Evolutionary conservation across 2,113 vertebrate species (phyloP), one percentile per base, ranked within the genome.

Genomic region (Rhodinocichla rosea): DNA sequence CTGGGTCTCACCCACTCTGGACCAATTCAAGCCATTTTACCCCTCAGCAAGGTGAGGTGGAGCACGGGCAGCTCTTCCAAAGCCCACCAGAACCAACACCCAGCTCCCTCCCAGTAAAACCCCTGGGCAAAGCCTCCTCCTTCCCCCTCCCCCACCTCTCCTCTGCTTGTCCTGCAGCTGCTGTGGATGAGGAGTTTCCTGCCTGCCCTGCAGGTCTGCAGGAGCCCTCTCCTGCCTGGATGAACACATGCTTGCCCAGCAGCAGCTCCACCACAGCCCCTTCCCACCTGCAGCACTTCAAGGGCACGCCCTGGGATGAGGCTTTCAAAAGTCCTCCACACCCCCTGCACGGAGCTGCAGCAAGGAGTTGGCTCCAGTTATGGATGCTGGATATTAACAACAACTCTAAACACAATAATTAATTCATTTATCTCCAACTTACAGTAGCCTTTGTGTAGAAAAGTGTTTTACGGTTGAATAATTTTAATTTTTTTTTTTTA

Each of bases 381-480:
- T 17, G 57, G 64, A 83, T 89, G 88, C 47, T 75, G 79, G 71
- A 21, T 90, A 53, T 70, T 88, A 86, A 77, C 69, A 59, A 42
- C 89, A 89, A 64, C 53, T 88, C 88, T 35, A 86, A 93, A 88
- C 69, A 65, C 30, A 44, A 16, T 69, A 86, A 94, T 90, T 83
- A 94, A 87, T 86, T 96, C 79, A 87, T 92, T 86, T 89, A 89
- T 90, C 89, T 89, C 62, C 57, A 33, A 11, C 68, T 93, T 86
- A 89, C 65, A 62, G 86, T 60, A 63, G 91, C 77, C 62, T 87
- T 84, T 50, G n/a, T 64, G 45, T 53, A 57, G 33, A 53, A 52
- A 57, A 87, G 84, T 21, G 49, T 18, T 92, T 91, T 63, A 69
- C 27, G 50, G 67, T 49, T 89, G 85, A 80, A 79, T 91, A 80